Percentiles rank a stretch among this genome's conserved stretches.
phyloP scores from a whole-genome alignment of 2,888 invertebrate genomes.

The Drosophila mimetica region DNA sequence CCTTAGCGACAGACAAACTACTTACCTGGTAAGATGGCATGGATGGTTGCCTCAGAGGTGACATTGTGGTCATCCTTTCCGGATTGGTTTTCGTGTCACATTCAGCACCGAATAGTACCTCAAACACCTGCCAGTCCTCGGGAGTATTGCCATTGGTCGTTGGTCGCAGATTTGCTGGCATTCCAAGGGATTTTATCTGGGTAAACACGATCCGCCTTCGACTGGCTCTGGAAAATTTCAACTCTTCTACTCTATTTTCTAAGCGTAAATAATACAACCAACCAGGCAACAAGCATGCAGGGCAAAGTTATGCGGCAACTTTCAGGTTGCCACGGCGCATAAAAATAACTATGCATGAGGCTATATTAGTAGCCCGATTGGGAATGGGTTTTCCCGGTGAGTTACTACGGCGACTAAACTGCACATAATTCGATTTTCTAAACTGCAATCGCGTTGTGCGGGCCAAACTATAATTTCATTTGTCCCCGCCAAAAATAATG shows the following conservation, averaged over 20 bases:
- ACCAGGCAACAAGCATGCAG: constrained; percentile 1
- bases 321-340: constrained; percentile 63
- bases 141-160: constrained; percentile 85
- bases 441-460: constrained; percentile 43
- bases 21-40: constrained; percentile 35
- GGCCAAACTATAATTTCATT: constrained; percentile 57
- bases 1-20: constrained; percentile 36
- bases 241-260: constrained; percentile 62
- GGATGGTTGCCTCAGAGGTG: constrained; percentile 12
- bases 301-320: constrained; percentile 31
- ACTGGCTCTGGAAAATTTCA: constrained; percentile 38
- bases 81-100: constrained; percentile 10
- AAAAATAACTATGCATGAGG: constrained; percentile 67
- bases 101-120: constrained; percentile 86
- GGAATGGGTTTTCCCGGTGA: constrained; percentile 31
- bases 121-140: constrained; percentile 91
- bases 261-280: constrained; percentile 57
- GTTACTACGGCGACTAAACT: constrained; percentile 70
- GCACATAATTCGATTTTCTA: constrained; percentile 50
- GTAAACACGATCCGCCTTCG: constrained; percentile 24
- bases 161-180: constrained; percentile 63
- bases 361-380: background rate
- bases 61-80: constrained; percentile 48
- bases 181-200: constrained; percentile 29
- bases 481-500: constrained; percentile 42